phyloP scores from a whole-genome alignment of 2,113 vertebrate genomes.

The Oenanthe oenanthe region DNA sequence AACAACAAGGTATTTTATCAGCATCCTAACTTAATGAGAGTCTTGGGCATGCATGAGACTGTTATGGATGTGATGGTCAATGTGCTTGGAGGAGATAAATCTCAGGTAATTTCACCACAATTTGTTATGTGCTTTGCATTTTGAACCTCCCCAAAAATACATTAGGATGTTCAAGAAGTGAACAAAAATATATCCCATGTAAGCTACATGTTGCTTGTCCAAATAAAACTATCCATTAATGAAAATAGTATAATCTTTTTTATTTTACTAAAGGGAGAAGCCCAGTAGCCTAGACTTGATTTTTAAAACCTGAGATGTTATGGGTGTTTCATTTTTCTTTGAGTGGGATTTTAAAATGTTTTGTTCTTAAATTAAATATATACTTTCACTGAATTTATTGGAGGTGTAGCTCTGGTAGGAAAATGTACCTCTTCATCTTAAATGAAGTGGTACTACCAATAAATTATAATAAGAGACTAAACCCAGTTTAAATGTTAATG shows the following conservation, averaged over 20 bases:
- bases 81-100: conserved; percentile 92
- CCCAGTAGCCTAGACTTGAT: background rate
- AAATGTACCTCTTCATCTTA: background rate
- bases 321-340: background rate
- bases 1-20: conserved; percentile 99
- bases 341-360: background rate
- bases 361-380: background rate
- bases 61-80: conserved; percentile 99
- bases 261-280: background rate
- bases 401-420: background rate
- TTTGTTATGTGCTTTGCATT: background rate
- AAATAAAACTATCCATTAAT: background rate
- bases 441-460: background rate
- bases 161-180: background rate
- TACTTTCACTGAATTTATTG: background rate
- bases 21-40: conserved; percentile 97
- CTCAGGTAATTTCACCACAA: conserved; percentile 82
- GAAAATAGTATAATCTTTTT: background rate
- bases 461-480: background rate
- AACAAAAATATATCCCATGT: background rate
- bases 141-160: background rate
- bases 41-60: conserved; percentile 98
- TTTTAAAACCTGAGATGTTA: background rate
- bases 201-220: background rate
- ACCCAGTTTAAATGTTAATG: background rate